Conservation (phyloP, 2,888 invertebrate genomes). For the Ecliptopera silaceata region DNA sequence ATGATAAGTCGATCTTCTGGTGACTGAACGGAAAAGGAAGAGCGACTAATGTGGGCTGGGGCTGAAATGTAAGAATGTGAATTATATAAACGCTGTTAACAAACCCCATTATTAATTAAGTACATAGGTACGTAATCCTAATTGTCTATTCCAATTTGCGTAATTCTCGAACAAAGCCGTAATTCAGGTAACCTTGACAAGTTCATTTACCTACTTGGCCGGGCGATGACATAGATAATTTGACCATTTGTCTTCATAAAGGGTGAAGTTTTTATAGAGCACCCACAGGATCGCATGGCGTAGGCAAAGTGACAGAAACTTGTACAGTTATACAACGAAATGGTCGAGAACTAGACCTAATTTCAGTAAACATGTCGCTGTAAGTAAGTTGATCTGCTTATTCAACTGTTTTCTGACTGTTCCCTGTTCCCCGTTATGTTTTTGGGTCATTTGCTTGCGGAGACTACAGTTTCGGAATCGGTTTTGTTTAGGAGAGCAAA, state of each 20-base stretch:
- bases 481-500: too few relatives aligned
- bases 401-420: too few relatives aligned
- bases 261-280: slow-evolving; percentile 37
- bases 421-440: too few relatives aligned
- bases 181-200: slow-evolving; percentile 59
- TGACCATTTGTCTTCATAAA: slow-evolving; percentile 40
- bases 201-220: slow-evolving; percentile 57
- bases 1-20: neutral
- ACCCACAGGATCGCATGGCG: slow-evolving; percentile 7
- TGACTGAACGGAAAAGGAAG: neutral
- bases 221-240: slow-evolving; percentile 43
- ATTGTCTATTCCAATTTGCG: slow-evolving; percentile 60
- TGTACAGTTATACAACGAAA: slow-evolving; percentile 11
- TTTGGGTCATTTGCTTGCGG: too few relatives aligned
- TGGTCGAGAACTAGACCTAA: neutral
- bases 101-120: too few relatives aligned
- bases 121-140: slow-evolving; percentile 46
- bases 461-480: too few relatives aligned
- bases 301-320: slow-evolving; percentile 10
- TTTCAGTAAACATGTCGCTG: neutral
- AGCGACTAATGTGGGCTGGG: too few relatives aligned
- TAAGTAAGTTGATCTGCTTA: neutral
- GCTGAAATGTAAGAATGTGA: too few relatives aligned
- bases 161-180: slow-evolving; percentile 50
- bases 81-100: too few relatives aligned